Base-by-base conservation (phyloP, 2,888 invertebrate genomes). In the Drosophila macrothrix region DNA sequence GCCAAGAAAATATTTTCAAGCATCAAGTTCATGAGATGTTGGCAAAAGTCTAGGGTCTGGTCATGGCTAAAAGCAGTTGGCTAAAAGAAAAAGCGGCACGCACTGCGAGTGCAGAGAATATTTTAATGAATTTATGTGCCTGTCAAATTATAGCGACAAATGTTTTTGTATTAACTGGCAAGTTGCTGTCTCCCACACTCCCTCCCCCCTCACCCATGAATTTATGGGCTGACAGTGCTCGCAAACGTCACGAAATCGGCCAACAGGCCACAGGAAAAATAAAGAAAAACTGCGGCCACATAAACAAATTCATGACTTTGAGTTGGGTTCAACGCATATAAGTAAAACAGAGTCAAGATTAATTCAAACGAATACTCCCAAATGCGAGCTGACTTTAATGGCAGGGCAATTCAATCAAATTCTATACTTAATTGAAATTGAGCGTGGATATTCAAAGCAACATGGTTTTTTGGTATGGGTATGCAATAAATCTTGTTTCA, bases 21-120 rank as follows among this genome's bases (percentile, higher is more conserved):
- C 86, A 80, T 80, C 88, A 90, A 89, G 90, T 87, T 87, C 88
- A 89, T 76, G 78, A 68, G 75, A 67, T 62, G 53, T 29, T 62
- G 41, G 33, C 68, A 55, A 62, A 35, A 35, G 64, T 46, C 65
- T 61, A 59, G 60, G 43, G 6, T 56, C 60, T 31, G 35, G 58
- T 35, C 65, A 62, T 31, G 46, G 58, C 59, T 35, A 50, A 53
- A 56, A 50, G 25, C 61, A 52, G 28, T n/a, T 37, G 60, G 60
- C 37, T 28, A 33, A 14, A 0, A 25, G 37, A 31, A 25, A 28
- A 12, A 25, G 2, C 5, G 12, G 22, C 22, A 22, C 22, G n/a
- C 43, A 22, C 43, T 22, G 43, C 5, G 2, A 22, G 22, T 43
- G 58, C 62, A 58, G 28, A 59, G 61, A 50, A 73, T 73, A 77